These are phyloP conservation scores for Australoheros facetus DNA, from an alignment of 2,797 vertebrate species.

Conservation along the genomic window DNA sequence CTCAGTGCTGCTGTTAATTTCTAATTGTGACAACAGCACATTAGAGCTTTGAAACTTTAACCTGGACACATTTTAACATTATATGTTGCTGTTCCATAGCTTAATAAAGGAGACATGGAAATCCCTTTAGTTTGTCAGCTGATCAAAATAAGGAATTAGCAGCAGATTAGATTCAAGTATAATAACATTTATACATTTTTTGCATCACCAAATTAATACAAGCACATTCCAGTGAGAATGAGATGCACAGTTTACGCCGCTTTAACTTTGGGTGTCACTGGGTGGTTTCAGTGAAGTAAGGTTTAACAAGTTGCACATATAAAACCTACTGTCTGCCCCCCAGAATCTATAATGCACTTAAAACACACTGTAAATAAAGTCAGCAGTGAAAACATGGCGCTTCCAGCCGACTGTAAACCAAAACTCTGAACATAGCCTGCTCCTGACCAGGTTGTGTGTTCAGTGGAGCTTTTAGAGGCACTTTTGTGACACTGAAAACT, in stretches of 20 bases:
- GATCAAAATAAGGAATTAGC: neutral
- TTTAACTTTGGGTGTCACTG: neutral
- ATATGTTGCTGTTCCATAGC: neutral
- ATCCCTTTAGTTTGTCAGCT: neutral
- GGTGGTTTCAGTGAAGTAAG: neutral
- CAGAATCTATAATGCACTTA: neutral
- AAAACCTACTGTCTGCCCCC: neutral
- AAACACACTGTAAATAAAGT: neutral
- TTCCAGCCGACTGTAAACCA: too few species aligned
- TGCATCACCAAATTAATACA: neutral
- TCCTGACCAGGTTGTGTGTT: too few species aligned
- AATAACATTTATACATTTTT: neutral
- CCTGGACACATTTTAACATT: neutral
- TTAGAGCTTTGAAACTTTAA: neutral
- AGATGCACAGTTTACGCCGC: neutral
- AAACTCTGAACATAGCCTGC: too few species aligned
- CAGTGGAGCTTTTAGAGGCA: neutral
- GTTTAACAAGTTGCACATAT: neutral
- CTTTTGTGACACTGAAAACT: fast-evolving
- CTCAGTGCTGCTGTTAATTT: too few species aligned
- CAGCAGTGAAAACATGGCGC: neutral
- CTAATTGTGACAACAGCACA: too few species aligned
- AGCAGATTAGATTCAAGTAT: neutral
- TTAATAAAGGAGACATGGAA: neutral
- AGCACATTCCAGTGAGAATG: neutral